Conservation (phyloP, 2,113 vertebrate genomes). For the Microtus pennsylvanicus region DNA sequence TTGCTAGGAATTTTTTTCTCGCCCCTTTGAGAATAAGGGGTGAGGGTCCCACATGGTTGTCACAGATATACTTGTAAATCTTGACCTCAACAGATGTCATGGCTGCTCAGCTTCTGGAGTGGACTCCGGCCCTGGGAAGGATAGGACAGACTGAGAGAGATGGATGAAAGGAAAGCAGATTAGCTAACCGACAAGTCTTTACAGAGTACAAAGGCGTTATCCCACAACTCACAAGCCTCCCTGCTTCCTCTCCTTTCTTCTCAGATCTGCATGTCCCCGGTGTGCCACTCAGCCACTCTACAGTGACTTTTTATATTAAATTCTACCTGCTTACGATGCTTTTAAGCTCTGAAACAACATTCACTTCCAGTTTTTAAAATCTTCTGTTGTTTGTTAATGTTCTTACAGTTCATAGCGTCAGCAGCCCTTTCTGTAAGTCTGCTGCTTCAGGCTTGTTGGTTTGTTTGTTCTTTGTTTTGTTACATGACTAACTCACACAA, state of each 20-base stretch:
- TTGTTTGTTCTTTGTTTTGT: not conserved
- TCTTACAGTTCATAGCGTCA: not conserved
- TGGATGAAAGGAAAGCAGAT: not conserved
- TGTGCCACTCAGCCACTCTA: not conserved
- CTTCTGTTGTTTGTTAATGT: not conserved
- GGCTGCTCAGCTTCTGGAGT: conserved; percentile 29
- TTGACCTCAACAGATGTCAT: conserved; percentile 75
- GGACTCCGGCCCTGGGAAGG: not conserved
- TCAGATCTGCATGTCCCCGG: not conserved
- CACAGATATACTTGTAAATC: conserved; percentile 72
- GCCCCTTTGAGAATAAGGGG: too few species aligned
- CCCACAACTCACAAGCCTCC: too few species aligned
- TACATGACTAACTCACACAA: not conserved
- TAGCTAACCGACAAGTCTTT: too few species aligned
- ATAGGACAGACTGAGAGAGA: not conserved
- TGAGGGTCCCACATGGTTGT: not conserved
- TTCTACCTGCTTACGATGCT: not conserved
- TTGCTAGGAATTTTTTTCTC: too few species aligned
- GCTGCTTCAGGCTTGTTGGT: not conserved
- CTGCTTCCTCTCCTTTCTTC: not conserved
- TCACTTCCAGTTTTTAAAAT: not conserved
- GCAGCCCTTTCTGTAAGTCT: not conserved
- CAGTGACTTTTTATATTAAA: not conserved
- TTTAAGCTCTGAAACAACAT: not conserved
- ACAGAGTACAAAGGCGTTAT: too few species aligned